Evolutionary conservation across 1,140 invertebrate genomes (phyloP), one percentile per base, ranked within the genome.

Genomic region (Spodoptera litura): DNA sequence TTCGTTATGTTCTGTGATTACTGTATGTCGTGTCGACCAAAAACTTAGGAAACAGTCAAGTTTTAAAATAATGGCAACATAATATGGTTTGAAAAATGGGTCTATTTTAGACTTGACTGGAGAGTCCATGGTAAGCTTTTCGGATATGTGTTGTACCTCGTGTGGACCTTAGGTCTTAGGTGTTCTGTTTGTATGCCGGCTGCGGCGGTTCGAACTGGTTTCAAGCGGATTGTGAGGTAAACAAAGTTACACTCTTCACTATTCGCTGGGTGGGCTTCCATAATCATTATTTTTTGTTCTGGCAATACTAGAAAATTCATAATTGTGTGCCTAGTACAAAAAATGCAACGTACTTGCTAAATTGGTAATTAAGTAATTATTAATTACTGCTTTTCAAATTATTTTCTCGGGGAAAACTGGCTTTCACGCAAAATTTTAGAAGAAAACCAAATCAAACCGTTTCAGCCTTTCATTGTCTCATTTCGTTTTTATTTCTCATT

Each of bases 151-250:
- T 38, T 74, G 52, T 70, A 49, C 52, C 13, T 59, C 11, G 51
- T 58, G 75, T 77, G 70, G 70, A 72, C 70, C 75, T 49, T 51
- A 44, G 61, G 62, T 77, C 27, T 58, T 75, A 75, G 49, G 59
- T 75, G 27, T 62, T 62, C 49, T 75, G 44, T 61, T 75, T 75
- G 44, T 75, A 27, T 52, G 59, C 58, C 25, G 66, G 66, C 66
- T 70, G 49, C 49, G 66, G 25, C 66, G 66, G 66, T 70, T 70
- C 49, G 73, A 75, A 75, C 49, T 61, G 59, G 73, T 75, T 64
- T 53, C 56, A 75, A 64, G 25, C 49, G 73, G 73, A 62, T 35
- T 35, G 52, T 11, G 68, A 71, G 68, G 68, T 71, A 71, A 55
- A 56, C 68, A 35, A 71, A 15, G 56, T 56, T 71, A 56, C 9